Percentiles rank a stretch among this genome's conserved stretches.
Conservation (phyloP, 2,888 invertebrate species). For the Aphodius sticticus region DNA sequence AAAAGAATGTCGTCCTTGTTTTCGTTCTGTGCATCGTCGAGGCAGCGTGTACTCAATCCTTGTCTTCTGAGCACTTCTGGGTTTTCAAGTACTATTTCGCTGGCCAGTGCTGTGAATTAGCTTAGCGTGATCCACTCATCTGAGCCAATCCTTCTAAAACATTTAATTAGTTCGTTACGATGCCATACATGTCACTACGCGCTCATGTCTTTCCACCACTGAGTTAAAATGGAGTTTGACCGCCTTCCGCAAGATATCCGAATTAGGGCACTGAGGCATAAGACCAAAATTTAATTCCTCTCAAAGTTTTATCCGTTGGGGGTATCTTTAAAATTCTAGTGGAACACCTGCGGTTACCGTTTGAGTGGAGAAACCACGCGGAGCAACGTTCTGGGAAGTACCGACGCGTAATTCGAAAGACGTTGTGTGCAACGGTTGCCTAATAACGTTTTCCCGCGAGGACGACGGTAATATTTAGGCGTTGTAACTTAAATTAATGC, state of each 20-base stretch:
- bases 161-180: too few species aligned
- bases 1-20: too few species aligned
- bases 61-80: too few species aligned
- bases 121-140: too few species aligned
- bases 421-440: conserved; percentile 18
- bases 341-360: conserved; percentile 18
- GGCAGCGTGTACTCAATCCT: too few species aligned
- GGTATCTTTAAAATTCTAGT: conserved; percentile 10
- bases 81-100: too few species aligned
- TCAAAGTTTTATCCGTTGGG: not conserved
- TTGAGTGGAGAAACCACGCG: not conserved
- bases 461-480: conserved; percentile 8
- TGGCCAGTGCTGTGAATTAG: too few species aligned
- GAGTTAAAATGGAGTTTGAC: not conserved
- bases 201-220: too few species aligned
- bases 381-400: not conserved
- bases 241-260: not conserved
- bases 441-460: conserved; percentile 9
- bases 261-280: not conserved
- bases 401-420: conserved; percentile 20
- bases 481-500: conserved; percentile 18
- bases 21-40: too few species aligned
- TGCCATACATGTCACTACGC: too few species aligned
- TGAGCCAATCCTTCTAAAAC: too few species aligned
- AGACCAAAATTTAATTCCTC: not conserved